Base-by-base conservation (phyloP, 2,797 vertebrate species). In the Enteromius mattozi region DNA sequence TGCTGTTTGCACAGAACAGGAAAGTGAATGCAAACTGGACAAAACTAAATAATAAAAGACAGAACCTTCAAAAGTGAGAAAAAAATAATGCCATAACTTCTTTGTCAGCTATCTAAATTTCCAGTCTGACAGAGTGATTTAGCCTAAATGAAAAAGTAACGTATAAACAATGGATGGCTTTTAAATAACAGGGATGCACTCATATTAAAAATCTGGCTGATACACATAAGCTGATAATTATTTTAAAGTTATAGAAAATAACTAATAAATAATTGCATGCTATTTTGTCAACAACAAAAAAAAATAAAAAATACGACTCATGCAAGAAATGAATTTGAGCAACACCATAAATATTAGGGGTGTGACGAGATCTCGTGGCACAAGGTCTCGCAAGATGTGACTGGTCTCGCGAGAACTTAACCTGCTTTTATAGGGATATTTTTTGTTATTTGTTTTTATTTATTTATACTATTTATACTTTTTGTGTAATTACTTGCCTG, bases 1-100 rank as follows among this genome's bases (percentile, higher is more conserved):
- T 66, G 51, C 71, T 56, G 82, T 86, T 84, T 66, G 63, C 70
- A 77, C 37, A 49, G 24, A 87, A 88, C 80, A 86, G 80, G 71
- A 87, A 88, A 83, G 76, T 49, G 68, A 54, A 66, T 59, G 80
- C 75, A 65, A 63, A 66, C 33, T 76, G 49, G 75, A 37, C 37
- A 74, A 77, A 84, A 84, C 30, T 16, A 71, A 30, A 47, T 33
- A 61, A 85, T 47, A 61, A 19, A 69, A 24, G 30, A 61, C 17
- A 76, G 51, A 78, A 30, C 61, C 71, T 84, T 66, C 65, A 68
- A 30, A 68, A 71, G 35, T 65, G 30, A 70, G 27, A 7, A 3
- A 47, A 47, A 14, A 35, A 40, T 21, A 17, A 17, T 1, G 47
- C 14, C 65, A 54, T 3, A 19, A 82, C 7, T 4, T 4, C 2